Evolutionary conservation across 2,113 vertebrate species (phyloP).

Genomic region (Bufo gargarizans): DNA sequence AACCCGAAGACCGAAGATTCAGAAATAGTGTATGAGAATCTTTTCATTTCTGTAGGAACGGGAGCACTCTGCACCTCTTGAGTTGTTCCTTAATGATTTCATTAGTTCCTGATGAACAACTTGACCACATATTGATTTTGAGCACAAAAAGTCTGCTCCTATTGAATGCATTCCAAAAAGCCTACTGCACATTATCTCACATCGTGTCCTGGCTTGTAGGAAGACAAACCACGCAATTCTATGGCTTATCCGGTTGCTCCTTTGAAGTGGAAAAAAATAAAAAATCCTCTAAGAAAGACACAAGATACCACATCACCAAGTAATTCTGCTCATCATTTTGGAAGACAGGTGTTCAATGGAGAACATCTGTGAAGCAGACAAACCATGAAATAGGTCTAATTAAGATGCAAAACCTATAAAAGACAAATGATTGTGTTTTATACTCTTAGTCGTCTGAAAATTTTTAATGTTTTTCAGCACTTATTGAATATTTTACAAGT

Average conservation of each 20-base stretch:
- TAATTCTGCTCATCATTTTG: constrained; percentile 5
- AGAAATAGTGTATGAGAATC: background rate
- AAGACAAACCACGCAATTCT: background rate
- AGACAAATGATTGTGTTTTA: background rate
- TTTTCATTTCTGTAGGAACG: background rate
- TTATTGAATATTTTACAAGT: background rate
- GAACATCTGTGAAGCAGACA: constrained; percentile 39
- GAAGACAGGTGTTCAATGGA: constrained; percentile 35
- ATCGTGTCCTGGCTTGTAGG: background rate
- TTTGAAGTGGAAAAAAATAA: background rate
- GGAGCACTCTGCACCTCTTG: no score
- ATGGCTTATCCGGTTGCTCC: background rate
- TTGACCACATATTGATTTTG: background rate
- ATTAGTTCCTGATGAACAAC: background rate
- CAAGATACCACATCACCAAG: background rate
- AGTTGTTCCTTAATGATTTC: background rate
- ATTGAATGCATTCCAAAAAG: background rate
- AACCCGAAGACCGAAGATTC: background rate
- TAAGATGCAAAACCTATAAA: background rate
- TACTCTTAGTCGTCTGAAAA: background rate
- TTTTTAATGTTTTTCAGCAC: background rate
- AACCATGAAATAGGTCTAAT: constrained; percentile 42
- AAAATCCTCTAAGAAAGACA: background rate
- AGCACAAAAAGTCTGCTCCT: background rate
- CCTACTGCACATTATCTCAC: background rate